These are phyloP conservation scores for Hanleya hanleyi DNA, from an alignment of 2,888 invertebrate species.

Conservation along the genomic window DNA sequence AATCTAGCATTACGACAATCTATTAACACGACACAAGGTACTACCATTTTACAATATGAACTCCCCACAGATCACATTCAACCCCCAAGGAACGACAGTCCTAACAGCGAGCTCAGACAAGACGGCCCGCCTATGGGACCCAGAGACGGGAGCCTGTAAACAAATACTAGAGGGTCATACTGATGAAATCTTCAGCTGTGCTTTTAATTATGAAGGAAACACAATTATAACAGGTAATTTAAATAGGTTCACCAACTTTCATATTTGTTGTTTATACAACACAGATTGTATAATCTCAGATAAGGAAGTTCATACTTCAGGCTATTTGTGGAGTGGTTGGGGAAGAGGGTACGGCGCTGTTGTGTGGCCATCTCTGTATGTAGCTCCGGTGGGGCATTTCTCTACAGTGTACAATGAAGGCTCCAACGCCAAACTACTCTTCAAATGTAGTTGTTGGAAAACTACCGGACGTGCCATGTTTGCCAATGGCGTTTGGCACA, in stretches of 20 bases:
- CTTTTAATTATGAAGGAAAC: conserved; percentile 86
- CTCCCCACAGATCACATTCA: conserved; percentile 83
- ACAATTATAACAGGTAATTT: conserved; percentile 80
- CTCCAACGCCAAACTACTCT: too few relatives aligned
- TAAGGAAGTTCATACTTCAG: neutral
- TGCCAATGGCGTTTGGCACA: too few relatives aligned
- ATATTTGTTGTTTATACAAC: neutral
- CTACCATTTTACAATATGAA: too few relatives aligned
- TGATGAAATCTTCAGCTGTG: conserved; percentile 88
- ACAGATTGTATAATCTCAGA: neutral
- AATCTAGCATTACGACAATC: neutral
- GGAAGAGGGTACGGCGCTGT: neutral
- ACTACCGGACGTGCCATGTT: too few relatives aligned
- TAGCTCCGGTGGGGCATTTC: too few relatives aligned
- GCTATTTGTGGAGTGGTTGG: neutral
- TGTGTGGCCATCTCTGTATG: neutral
- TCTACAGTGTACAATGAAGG: too few relatives aligned
- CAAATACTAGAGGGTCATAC: conserved; percentile 85
- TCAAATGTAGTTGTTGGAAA: too few relatives aligned
- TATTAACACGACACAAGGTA: neutral
- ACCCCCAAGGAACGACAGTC: conserved; percentile 83
- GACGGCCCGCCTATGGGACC: conserved; percentile 84
- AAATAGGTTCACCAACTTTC: neutral
- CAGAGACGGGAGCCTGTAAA: conserved; percentile 80
- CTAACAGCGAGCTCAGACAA: conserved; percentile 86